Evolutionary conservation across 2,797 vertebrate genomes (phyloP), one percentile per base, ranked within the genome.

Genomic region (Florisuga fusca): DNA sequence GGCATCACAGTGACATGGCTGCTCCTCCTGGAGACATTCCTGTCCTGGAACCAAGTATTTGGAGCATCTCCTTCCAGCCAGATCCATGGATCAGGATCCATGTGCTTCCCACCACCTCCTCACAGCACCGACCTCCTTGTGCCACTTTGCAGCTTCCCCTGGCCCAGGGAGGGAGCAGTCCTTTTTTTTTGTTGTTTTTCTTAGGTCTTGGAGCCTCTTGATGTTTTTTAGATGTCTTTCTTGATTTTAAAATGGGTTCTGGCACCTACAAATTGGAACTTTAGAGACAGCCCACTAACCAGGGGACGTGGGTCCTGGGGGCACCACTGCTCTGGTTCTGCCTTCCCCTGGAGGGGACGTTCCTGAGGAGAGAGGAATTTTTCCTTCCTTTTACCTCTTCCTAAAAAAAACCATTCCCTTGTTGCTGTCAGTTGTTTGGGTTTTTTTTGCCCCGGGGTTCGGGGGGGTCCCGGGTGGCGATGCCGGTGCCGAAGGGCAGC

Each of bases 281-380:
- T 63, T 64, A 59, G 64, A 29, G 50, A 66, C 46, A 77, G 50
- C 72, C 90, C 90, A 27, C 19, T 87, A 77, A 92, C 92, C 7
- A 43, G 71, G 85, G 77, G 89, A 31, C 34, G 53, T 29, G 84
- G 78, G 76, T 29, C 54, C 59, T 87, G 87, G 82, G 72, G 18
- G 1, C 69, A 36, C 46, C 5, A 43, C 55, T 18, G 73, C 55
- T 46, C 53, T 15, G 27, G 38, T 18, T 90, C 78, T 66, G 20
- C 3, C 51, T 84, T 55, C 2, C 3, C 14, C 1, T 4, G 38
- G 21, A 78, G 69, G 69, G 69, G 85, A 15, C 0, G 0, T 46
- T 90, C 50, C 20, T 53, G 41, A 48, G 59, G 29, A 50, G 50
- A 59, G 55, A 43, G 59, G 73, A 69, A 78, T 4, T 38, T 68